Base-by-base conservation (phyloP, 2,888 invertebrate species). In the Sphaerophoria rueppellii region DNA sequence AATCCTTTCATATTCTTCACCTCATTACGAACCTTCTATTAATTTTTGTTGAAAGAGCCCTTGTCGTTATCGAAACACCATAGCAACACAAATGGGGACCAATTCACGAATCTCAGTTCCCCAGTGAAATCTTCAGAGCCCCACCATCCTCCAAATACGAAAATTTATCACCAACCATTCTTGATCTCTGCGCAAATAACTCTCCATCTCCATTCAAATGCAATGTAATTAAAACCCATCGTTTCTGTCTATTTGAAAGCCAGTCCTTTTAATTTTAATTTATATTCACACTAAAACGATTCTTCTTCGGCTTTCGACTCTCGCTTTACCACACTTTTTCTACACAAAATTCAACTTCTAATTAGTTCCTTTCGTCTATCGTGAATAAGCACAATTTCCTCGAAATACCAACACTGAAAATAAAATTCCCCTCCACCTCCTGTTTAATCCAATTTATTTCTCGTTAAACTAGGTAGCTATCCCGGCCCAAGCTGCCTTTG, bases 301-400 rank as follows among this genome's bases (percentile, higher is more conserved):
- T 48, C 35, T 69, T 35, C 35, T 67, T 43, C 6, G 24, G 6
- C 16, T 35, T 55, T 34, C 4, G 4, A 0, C 52, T 61, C 24
- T 50, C 32, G 37, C 32, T 24, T 46, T 11, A 63, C 35, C 43
- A 57, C 46, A 70, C 16, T 11, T 16, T 54, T 24, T 24, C 24
- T 65, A 61, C 11, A 63, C 46, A 69, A 71, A 71, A 63, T 48
- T 71, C 16, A 9, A 55, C 35, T 65, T 72, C 57, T 78, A 78
- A 78, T 78, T 78, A 78, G 78, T 65, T 72, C 72, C 48, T 40
- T 65, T 24, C 24, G 24, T 24, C 24, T 24, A 24, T 72, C 16
- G 58, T 72, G 78, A 65, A 58, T 78, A 43, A 72, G 58, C 43
- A 78, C 71, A 52, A 72, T 72, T 69, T 80, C 57, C 57, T 55